These are phyloP conservation scores for Ophion ellenae DNA, from an alignment of 2,888 invertebrate genomes.

Conservation along the genomic window DNA sequence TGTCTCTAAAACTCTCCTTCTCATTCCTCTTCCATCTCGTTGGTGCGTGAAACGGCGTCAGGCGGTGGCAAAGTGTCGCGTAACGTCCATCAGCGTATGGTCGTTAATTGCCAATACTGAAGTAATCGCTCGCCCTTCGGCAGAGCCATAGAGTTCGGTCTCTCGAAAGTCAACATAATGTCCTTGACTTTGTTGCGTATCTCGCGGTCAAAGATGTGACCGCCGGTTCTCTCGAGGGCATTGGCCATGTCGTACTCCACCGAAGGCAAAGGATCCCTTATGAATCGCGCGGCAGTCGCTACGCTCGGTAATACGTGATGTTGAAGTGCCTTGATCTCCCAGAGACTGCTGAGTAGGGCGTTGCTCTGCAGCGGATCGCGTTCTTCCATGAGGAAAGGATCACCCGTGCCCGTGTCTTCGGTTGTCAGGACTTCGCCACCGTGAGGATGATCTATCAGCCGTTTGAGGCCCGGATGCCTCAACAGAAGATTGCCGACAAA, in stretches of 20 bases:
- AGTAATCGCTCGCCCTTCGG: constrained; percentile 87
- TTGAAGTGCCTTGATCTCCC: constrained; percentile 94
- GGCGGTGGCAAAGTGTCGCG: neutral
- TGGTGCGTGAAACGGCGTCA: neutral
- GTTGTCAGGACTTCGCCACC: constrained; percentile 80
- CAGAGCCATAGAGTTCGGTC: constrained; percentile 87
- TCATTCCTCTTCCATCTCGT: neutral
- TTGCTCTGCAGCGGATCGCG: constrained; percentile 90
- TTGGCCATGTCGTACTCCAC: constrained; percentile 89
- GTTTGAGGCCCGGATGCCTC: constrained; percentile 93
- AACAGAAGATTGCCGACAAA: constrained; percentile 94
- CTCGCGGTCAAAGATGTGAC: constrained; percentile 91
- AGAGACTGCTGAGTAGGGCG: constrained; percentile 95
- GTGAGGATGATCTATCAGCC: constrained; percentile 86
- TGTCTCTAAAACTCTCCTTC: neutral
- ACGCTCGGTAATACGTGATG: constrained; percentile 90
- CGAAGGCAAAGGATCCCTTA: constrained; percentile 88
- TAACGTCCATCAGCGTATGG: constrained; percentile 71
- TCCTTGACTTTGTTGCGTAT: constrained; percentile 90
- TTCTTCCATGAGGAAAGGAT: constrained; percentile 95
- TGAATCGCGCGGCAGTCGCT: constrained; percentile 89
- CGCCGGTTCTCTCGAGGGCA: constrained; percentile 87
- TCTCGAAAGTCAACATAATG: constrained; percentile 90
- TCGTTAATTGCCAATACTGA: constrained; percentile 88
- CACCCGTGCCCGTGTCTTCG: constrained; percentile 83